Evolutionary conservation across 2,888 invertebrate species (phyloP).

Genomic region (Campoplex capitator): DNA sequence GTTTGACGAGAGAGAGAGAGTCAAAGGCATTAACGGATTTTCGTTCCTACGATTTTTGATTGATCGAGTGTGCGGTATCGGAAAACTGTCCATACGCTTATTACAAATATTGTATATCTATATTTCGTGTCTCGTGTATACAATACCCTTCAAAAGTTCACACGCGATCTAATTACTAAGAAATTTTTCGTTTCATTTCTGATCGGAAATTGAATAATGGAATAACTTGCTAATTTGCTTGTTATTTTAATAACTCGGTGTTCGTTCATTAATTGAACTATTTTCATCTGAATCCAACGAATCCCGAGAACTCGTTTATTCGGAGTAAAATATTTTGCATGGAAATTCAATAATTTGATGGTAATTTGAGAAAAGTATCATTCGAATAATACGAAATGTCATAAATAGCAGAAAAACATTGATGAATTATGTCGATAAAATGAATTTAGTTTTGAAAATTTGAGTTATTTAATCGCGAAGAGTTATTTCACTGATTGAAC

Average conservation of each 20-base stretch:
- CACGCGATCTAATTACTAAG: not conserved
- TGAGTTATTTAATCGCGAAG: no score
- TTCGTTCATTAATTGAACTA: not conserved
- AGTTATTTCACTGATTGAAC: no score
- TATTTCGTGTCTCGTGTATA: constrained; percentile 10
- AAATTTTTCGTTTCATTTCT: not conserved
- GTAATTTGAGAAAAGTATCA: not conserved
- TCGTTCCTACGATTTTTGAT: constrained; percentile 54
- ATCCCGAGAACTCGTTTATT: not conserved
- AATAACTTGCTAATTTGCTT: not conserved
- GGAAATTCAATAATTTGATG: not conserved
- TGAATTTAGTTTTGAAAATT: no score
- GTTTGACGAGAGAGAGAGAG: constrained; percentile 26
- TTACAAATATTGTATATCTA: not conserved
- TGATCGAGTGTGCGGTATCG: constrained; percentile 62
- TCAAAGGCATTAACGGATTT: constrained; percentile 58
- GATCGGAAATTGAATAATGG: not conserved
- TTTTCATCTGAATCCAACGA: not conserved
- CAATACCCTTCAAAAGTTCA: constrained; percentile 8
- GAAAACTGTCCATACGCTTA: constrained; percentile 25
- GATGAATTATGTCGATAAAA: not conserved
- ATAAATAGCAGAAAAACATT: not conserved
- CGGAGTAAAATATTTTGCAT: not conserved
- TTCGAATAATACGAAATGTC: not conserved
- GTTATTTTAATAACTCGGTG: not conserved